A percentile compares a stretch with the other conserved stretches of the same genome.
Evolutionary conservation across 2,888 invertebrate species (phyloP).

Genomic region (Idaea dimidiata): DNA sequence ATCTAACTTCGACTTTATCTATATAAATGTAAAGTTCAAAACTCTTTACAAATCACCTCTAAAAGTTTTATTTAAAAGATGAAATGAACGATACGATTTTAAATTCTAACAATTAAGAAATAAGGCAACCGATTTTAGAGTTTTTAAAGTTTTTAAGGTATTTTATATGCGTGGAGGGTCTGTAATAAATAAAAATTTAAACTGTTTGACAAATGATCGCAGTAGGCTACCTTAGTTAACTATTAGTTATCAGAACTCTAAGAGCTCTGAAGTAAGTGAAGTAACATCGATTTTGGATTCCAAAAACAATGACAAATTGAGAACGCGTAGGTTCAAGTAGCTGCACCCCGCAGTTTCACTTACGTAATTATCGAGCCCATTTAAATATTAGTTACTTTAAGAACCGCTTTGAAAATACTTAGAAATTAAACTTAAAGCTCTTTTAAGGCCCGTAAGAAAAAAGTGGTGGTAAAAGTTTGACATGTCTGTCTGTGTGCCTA

Average conservation of each 20-base stretch:
- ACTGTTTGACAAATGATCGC: constrained; percentile 75
- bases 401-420: neutral
- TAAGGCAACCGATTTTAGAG: constrained; percentile 21
- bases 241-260: neutral
- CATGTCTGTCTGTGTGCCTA: too few species aligned
- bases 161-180: constrained; percentile 70
- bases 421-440: neutral
- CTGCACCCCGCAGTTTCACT: neutral
- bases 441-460: too few species aligned
- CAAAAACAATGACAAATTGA: constrained; percentile 18
- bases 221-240: constrained; percentile 17
- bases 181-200: constrained; percentile 75
- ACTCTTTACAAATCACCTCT: neutral
- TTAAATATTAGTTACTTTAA: neutral
- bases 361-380: neutral
- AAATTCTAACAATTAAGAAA: constrained; percentile 18
- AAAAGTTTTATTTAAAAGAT: constrained; percentile 4
- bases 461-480: too few species aligned
- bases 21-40: neutral
- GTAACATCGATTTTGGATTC: constrained; percentile 12
- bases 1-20: constrained; percentile 6
- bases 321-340: neutral
- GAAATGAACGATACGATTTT: constrained; percentile 21
- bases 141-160: constrained; percentile 47
- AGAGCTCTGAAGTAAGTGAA: neutral